These are phyloP conservation scores for Accipiter cooperii DNA, from an alignment of 2,113 vertebrate species.

Conservation along the genomic window DNA sequence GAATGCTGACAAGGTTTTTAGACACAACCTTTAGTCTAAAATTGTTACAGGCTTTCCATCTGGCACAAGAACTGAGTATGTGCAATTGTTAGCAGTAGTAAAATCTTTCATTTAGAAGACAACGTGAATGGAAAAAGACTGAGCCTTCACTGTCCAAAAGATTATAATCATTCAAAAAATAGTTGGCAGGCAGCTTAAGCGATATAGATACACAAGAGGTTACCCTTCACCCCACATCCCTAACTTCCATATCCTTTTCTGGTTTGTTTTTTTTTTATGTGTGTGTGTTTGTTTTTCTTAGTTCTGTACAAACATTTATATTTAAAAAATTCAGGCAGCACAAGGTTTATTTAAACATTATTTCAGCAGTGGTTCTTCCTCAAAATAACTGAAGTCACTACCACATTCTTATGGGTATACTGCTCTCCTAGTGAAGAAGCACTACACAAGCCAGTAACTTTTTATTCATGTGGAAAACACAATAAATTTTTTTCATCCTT, in stretches of 20 bases:
- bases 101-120: not conserved
- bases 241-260: not conserved
- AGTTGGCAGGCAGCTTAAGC: not conserved
- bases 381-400: not conserved
- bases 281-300: not conserved
- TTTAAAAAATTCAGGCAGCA: not conserved
- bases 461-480: not conserved
- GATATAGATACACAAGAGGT: not conserved
- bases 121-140: not conserved
- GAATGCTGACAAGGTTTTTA: conserved; percentile 7
- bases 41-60: conserved; percentile 25
- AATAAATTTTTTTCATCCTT: not conserved
- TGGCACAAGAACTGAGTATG: not conserved
- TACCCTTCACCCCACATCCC: not conserved
- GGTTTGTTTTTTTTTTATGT: not conserved
- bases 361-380: not conserved
- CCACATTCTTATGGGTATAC: not conserved
- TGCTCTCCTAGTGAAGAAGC: not conserved
- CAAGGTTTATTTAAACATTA: not conserved
- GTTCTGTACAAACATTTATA: not conserved
- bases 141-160: not conserved
- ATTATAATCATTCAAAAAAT: not conserved
- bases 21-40: conserved; percentile 18
- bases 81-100: conserved; percentile 15
- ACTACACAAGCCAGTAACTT: not conserved